phyloP scores from a whole-genome alignment of 2,888 invertebrate genomes.

The Steinernema hermaphroditum region DNA sequence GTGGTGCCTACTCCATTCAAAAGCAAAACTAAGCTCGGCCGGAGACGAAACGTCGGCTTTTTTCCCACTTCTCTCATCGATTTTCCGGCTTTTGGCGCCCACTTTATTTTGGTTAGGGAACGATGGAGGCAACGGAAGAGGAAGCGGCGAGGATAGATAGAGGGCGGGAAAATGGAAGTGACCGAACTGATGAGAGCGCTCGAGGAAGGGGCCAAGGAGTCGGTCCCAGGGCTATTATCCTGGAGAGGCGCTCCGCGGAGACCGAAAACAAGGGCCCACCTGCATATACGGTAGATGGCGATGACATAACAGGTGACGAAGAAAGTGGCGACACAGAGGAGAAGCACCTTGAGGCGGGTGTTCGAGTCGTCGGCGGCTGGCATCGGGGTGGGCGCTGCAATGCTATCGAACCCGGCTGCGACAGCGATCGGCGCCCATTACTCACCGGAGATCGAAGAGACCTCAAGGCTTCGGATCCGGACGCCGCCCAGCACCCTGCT shows the following conservation, averaged over 20 bases:
- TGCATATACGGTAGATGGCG: conserved; percentile 44
- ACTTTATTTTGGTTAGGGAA: conserved; percentile 22
- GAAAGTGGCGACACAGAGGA: conserved; percentile 41
- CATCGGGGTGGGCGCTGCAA: conserved; percentile 30
- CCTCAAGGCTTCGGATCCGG: conserved; percentile 45
- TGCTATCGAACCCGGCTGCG: not conserved
- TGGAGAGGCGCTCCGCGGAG: no score
- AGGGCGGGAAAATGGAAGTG: conserved; percentile 1
- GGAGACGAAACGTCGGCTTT: conserved; percentile 28
- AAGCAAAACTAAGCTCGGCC: conserved; percentile 23
- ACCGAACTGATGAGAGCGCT: conserved; percentile 21
- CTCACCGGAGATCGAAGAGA: not conserved
- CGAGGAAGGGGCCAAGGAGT: conserved; percentile 7
- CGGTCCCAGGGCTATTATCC: no score
- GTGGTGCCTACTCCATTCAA: conserved; percentile 10
- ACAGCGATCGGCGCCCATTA: not conserved
- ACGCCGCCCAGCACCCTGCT: conserved; percentile 64
- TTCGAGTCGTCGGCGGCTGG: conserved; percentile 42
- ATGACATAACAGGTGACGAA: conserved; percentile 54
- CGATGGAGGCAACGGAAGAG: not conserved
- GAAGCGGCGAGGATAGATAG: conserved; percentile 28
- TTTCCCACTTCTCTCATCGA: conserved; percentile 28
- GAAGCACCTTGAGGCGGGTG: conserved; percentile 41
- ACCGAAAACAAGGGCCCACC: conserved; percentile 32
- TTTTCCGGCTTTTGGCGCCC: conserved; percentile 25